Conservation (phyloP, 1,140 invertebrate genomes). For the Cherax quadricarinatus region DNA sequence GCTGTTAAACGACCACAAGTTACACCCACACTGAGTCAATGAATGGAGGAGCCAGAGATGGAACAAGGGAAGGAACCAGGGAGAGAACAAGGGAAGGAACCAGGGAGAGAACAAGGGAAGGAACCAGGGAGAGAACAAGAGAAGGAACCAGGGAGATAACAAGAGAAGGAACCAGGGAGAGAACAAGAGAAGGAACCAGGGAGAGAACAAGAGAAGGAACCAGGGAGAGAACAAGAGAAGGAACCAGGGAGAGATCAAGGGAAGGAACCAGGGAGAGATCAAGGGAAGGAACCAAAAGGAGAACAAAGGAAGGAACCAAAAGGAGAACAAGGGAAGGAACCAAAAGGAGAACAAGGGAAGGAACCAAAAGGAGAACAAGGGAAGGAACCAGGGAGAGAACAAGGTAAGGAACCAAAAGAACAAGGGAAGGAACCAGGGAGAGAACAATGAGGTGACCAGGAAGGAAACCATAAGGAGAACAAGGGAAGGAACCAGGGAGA, state of each 20-base stretch:
- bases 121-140: no score
- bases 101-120: no score
- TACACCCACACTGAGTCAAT: not conserved
- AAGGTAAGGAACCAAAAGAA: not conserved
- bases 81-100: no score
- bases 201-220: not conserved
- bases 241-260: no score
- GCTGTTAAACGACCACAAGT: not conserved
- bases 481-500: no score
- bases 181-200: not conserved
- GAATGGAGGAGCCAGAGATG: not conserved
- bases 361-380: not conserved
- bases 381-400: not conserved
- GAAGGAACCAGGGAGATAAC: no score
- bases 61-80: slow-evolving; percentile 10
- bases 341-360: not conserved
- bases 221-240: no score
- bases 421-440: not conserved
- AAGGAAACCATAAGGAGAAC: not conserved
- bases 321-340: not conserved
- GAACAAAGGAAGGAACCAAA: not conserved
- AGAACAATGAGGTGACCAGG: not conserved
- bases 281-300: no score
- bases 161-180: not conserved
- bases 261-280: no score